Conservation (phyloP, 1,140 invertebrate species). For the Sycophaga agraensis region DNA sequence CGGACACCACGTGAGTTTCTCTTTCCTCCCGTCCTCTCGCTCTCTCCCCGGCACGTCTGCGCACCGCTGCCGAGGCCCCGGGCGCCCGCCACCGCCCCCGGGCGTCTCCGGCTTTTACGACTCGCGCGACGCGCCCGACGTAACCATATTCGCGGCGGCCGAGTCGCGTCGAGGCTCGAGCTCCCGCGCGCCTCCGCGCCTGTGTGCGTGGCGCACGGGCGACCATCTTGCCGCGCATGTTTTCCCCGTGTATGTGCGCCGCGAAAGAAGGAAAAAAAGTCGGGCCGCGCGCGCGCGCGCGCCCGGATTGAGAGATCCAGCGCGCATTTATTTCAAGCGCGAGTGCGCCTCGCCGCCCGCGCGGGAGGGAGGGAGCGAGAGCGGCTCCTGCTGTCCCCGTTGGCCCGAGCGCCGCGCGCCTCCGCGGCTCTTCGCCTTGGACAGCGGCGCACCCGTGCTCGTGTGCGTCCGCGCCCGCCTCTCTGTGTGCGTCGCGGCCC, state of each 20-base stretch:
- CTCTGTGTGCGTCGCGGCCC: background rate
- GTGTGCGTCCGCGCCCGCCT: background rate
- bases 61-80: no score
- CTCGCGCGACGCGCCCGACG: no score
- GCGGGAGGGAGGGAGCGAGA: background rate
- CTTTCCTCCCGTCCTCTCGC: background rate
- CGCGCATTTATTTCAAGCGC: background rate
- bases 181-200: no score
- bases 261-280: background rate
- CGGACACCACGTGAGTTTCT: constrained; percentile 51
- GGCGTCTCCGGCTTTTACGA: no score
- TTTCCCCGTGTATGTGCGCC: background rate
- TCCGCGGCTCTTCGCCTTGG: background rate
- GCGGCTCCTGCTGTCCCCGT: no score
- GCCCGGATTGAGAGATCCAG: background rate
- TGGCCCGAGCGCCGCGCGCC: no score
- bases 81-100: no score
- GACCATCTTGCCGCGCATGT: constrained; percentile 7
- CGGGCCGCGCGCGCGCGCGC: background rate
- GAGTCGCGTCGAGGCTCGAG: no score
- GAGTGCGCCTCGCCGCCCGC: background rate
- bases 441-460: background rate
- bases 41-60: background rate
- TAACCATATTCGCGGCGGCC: no score
- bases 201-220: background rate